Evolutionary conservation across 2,113 vertebrate species (phyloP), one percentile per base, ranked within the genome.

Genomic region (Arenaria interpres): DNA sequence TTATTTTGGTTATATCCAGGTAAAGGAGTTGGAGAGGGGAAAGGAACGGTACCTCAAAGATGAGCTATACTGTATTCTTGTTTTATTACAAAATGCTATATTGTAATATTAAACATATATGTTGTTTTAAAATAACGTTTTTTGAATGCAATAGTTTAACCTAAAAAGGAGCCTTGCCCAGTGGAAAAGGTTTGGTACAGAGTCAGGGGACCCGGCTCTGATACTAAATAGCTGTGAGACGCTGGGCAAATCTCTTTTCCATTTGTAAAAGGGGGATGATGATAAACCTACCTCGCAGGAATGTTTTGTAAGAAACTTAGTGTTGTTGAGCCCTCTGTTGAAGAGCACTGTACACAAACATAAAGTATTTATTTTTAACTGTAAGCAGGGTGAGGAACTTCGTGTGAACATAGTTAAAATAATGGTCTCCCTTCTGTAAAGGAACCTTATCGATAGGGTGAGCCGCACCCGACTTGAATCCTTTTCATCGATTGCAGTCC

Each of bases 231-330:
- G n/a, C 72, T 90, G 46, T 90, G 90, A 45, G 43, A 67, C 30
- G 35, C 80, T 72, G 74, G 74, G 77, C 67, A 85, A 69, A 56
- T 35, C 66, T 78, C 53, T 78, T 63, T 60, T 56, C 75, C 39
- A 4, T 91, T 64, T 91, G 32, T 75, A 39, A 72, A 78, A 68
- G 6, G 24, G 88, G 56, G 81, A 59, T 72, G 54, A 67, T 60
- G 78, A 71, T 72, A 75, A 10, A 95, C 84, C 96, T 97, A 94
- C 96, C 93, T 97, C 95, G 2, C 84, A 62, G 90, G 75, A 87
- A 33, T 45, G 69, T 54, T 85, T 89, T 35, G 32, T 74, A 71
- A 83, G 68, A 74, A 83, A 28, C 25, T 94, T 86, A n/a, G 45
- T 57, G 64, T 35, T 88, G 75, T 82, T 15, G 7, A 90, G 56